A percentile compares a stretch with the other conserved stretches of the same genome.
Conservation (phyloP, 2,888 invertebrate species). For the Iselma pallidipennis region DNA sequence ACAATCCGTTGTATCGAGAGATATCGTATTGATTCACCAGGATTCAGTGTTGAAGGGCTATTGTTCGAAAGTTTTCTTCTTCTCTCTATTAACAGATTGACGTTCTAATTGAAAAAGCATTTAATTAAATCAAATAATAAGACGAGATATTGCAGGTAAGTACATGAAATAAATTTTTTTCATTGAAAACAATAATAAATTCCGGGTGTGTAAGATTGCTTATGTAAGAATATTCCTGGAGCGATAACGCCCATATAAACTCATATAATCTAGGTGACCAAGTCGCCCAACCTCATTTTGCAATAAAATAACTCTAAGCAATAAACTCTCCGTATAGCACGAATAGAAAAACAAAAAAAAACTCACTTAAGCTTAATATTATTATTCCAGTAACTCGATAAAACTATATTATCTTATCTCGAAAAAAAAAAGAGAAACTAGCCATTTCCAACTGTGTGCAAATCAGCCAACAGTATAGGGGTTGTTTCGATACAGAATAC, state of each 20-base stretch:
- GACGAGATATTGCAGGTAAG: too few species aligned
- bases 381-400: background rate
- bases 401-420: background rate
- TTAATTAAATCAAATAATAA: background rate
- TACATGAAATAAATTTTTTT: background rate
- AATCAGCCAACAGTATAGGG: background rate
- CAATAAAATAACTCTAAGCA: background rate
- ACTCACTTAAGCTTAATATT: background rate
- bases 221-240: background rate
- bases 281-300: background rate
- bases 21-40: conserved; percentile 27
- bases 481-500: too few species aligned
- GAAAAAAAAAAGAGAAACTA: too few species aligned
- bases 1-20: conserved; percentile 23
- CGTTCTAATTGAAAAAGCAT: background rate
- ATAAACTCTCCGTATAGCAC: background rate
- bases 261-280: background rate
- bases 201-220: background rate
- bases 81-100: background rate
- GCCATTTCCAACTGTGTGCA: background rate
- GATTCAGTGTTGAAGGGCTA: conserved; percentile 19
- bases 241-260: background rate
- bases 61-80: conserved; percentile 13
- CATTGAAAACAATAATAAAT: background rate
- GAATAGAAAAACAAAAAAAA: background rate